Conservation (phyloP, 2,797 vertebrate genomes). For the Dallia pectoralis region DNA sequence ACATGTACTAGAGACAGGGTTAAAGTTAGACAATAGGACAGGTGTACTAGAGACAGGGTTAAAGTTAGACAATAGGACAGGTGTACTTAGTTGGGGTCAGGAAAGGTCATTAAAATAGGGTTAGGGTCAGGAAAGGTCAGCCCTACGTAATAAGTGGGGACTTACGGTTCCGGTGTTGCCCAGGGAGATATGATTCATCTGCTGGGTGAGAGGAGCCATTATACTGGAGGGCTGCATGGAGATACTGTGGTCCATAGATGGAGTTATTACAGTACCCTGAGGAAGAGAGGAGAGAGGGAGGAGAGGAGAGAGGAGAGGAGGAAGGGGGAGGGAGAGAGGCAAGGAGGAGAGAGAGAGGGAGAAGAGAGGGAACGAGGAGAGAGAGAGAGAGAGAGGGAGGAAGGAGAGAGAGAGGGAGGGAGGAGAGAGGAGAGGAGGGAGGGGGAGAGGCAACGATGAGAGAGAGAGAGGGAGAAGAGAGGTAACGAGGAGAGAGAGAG, state of each 20-base stretch:
- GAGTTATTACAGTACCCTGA: slow-evolving; percentile 97
- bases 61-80: neutral
- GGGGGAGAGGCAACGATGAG: no score
- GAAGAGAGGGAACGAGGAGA: neutral
- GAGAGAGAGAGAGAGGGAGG: no score
- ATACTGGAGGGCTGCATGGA: slow-evolving; percentile 96
- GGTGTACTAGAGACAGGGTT: slow-evolving; percentile 35
- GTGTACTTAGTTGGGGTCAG: neutral
- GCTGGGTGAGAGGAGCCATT: slow-evolving; percentile 96
- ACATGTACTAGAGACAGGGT: slow-evolving; percentile 86
- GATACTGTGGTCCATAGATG: slow-evolving; percentile 96
- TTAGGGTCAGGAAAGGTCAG: no score
- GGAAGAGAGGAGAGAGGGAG: neutral
- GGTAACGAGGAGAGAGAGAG: no score
- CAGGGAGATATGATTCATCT: slow-evolving; percentile 98
- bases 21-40: neutral
- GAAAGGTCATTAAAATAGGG: no score
- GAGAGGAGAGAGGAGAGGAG: neutral
- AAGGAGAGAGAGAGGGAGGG: no score
- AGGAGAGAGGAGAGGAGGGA: no score
- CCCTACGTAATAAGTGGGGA: slow-evolving; percentile 8
- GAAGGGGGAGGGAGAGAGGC: neutral
- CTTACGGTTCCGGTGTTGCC: slow-evolving; percentile 96
- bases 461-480: no score
- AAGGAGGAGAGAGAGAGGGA: neutral